Conservation (phyloP, 2,113 vertebrate genomes). For the Elephantulus edwardii region DNA sequence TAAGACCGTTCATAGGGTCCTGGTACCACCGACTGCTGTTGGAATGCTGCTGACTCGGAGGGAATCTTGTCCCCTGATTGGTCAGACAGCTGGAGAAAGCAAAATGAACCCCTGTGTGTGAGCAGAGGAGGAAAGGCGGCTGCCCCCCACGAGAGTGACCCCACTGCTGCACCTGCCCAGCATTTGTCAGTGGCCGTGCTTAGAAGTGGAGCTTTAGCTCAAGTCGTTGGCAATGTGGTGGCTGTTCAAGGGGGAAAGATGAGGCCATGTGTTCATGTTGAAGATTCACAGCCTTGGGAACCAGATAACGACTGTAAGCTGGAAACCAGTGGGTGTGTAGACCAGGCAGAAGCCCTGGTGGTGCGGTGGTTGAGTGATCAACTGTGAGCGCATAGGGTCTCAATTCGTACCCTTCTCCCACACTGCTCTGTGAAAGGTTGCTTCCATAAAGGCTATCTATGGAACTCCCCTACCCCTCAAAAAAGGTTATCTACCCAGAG, state of each 20-base stretch:
- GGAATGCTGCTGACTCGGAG: not conserved
- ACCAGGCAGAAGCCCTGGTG: not conserved
- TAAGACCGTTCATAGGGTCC: constrained; percentile 49
- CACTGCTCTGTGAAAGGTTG: not conserved
- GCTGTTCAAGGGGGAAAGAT: too few relatives aligned
- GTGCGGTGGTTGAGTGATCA: not conserved
- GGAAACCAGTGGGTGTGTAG: not conserved
- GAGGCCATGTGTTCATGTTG: too few relatives aligned
- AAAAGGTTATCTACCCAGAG: too few relatives aligned
- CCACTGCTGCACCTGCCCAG: not conserved
- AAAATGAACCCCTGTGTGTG: constrained; percentile 3
- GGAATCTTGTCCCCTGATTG: not conserved
- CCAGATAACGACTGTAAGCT: too few relatives aligned
- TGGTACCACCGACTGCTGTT: constrained; percentile 51
- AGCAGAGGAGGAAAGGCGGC: not conserved
- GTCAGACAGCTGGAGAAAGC: constrained; percentile 42
- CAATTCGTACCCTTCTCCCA: not conserved
- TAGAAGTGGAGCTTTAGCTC: not conserved
- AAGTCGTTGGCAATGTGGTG: not conserved
- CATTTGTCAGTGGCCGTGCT: not conserved
- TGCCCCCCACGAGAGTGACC: not conserved
- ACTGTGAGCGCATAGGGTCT: not conserved
- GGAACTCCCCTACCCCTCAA: too few relatives aligned
- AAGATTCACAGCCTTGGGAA: too few relatives aligned
- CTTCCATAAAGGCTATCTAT: not conserved